Evolutionary conservation across 2,888 invertebrate species (phyloP).

Genomic region (Diarsia rubi): DNA sequence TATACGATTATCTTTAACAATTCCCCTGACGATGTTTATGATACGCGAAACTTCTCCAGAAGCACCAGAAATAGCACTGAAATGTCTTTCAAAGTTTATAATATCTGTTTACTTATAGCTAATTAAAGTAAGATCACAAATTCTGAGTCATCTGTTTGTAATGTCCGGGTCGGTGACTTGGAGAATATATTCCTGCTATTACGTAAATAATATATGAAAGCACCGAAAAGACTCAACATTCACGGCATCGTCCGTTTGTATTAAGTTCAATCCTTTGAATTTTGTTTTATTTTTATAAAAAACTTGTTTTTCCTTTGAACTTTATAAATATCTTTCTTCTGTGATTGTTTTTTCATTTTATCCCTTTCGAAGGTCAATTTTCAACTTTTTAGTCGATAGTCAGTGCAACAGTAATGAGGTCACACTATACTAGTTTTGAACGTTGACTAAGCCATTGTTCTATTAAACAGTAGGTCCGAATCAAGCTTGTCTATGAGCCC

Average conservation of each 20-base stretch:
- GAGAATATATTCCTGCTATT: slow-evolving; percentile 45
- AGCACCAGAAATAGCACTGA: not conserved
- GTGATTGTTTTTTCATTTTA: not conserved
- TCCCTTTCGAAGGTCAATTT: not conserved
- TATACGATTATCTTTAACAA: not conserved
- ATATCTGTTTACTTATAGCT: not conserved
- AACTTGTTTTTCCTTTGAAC: not conserved
- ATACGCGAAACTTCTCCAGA: not conserved
- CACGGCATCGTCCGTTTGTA: slow-evolving; percentile 1
- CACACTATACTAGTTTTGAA: slow-evolving; percentile 2
- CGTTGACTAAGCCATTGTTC: slow-evolving; percentile 42
- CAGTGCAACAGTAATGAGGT: not conserved
- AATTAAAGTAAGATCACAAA: slow-evolving; percentile 30
- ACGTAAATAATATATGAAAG: slow-evolving; percentile 29
- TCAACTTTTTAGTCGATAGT: not conserved
- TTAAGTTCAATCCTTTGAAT: slow-evolving; percentile 22
- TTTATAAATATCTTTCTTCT: not conserved
- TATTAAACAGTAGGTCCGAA: slow-evolving; percentile 45
- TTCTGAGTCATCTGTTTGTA: slow-evolving; percentile 40
- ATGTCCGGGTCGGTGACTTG: slow-evolving; percentile 40
- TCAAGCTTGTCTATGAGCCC: slow-evolving; percentile 34
- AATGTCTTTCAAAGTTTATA: not conserved
- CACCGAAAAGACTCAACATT: slow-evolving; percentile 19
- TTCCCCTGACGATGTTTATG: not conserved
- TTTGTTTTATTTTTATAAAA: not conserved